Conservation (phyloP, 2,888 invertebrate genomes). For the Timandra comae region DNA sequence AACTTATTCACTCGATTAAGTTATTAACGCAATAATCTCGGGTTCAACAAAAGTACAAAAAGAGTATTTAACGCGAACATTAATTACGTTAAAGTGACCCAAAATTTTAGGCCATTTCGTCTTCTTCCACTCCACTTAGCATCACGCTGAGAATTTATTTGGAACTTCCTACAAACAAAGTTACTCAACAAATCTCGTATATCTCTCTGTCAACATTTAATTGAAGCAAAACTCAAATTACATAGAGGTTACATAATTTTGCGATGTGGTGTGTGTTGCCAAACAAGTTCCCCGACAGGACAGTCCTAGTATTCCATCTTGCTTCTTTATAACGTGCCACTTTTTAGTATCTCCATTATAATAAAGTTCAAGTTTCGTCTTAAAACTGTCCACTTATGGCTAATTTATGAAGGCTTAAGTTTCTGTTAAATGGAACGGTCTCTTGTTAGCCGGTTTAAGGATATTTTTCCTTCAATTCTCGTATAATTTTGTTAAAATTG, state of each 20-base stretch:
- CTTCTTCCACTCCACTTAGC: slow-evolving; percentile 4
- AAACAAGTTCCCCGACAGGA: slow-evolving; percentile 15
- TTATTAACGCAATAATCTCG: no score
- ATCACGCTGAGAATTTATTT: slow-evolving; percentile 7
- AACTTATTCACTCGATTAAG: no score
- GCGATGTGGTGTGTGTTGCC: slow-evolving; percentile 18
- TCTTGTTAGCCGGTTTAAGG: slow-evolving; percentile 15
- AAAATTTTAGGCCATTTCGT: slow-evolving; percentile 4
- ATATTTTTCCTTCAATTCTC: slow-evolving; percentile 52
- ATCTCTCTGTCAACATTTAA: slow-evolving; percentile 27
- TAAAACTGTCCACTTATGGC: slow-evolving; percentile 26
- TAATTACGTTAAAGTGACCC: slow-evolving; percentile 4
- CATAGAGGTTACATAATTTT: slow-evolving; percentile 14
- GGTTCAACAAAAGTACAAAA: background rate
- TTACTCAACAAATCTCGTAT: slow-evolving; percentile 12
- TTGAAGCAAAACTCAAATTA: slow-evolving; percentile 27
- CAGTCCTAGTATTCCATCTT: background rate
- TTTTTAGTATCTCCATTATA: slow-evolving; percentile 20
- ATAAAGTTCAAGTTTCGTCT: slow-evolving; percentile 22
- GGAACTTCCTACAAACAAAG: slow-evolving; percentile 9
- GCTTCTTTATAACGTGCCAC: slow-evolving; percentile 16
- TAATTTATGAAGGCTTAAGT: slow-evolving; percentile 30
- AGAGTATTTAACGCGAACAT: background rate
- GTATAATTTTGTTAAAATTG: slow-evolving; percentile 60
- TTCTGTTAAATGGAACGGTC: slow-evolving; percentile 23